Percentiles rank a stretch among this genome's conserved stretches.
Evolutionary conservation across 1,140 invertebrate genomes (phyloP).

Genomic region (Magallana gigas): DNA sequence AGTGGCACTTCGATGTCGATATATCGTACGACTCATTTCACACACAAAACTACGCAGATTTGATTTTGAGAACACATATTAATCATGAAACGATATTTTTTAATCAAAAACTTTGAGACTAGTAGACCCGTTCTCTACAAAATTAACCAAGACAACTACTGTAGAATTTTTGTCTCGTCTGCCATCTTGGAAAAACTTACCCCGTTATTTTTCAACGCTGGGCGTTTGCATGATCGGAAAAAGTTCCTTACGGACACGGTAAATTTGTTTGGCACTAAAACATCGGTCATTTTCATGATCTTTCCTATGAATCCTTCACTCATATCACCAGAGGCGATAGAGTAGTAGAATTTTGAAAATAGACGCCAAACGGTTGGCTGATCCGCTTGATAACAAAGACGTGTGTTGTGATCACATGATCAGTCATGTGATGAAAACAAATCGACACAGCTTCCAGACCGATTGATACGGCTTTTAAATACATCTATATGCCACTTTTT

Average conservation of each 20-base stretch:
- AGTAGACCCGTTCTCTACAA: too few species aligned
- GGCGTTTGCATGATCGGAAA: slow-evolving; percentile 29
- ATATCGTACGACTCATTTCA: too few species aligned
- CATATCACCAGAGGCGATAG: slow-evolving; percentile 24
- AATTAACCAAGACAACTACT: too few species aligned
- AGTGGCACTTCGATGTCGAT: too few species aligned
- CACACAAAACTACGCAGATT: too few species aligned
- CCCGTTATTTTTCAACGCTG: slow-evolving; percentile 37
- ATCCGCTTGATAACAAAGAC: slow-evolving; percentile 44
- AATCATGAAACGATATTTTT: too few species aligned
- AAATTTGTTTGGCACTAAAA: slow-evolving; percentile 43
- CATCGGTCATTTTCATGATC: slow-evolving; percentile 41
- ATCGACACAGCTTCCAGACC: too few species aligned
- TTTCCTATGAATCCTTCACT: slow-evolving; percentile 14
- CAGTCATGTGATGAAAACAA: slow-evolving; percentile 52
- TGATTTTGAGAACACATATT: too few species aligned
- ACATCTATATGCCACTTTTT: too few species aligned
- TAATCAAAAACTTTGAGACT: too few species aligned
- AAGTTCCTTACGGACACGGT: slow-evolving; percentile 26
- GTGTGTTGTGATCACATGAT: slow-evolving; percentile 52
- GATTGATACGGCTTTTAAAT: too few species aligned
- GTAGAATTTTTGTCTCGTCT: slow-evolving; percentile 22
- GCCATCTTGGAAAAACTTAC: slow-evolving; percentile 43
- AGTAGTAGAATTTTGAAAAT: slow-evolving; percentile 25
- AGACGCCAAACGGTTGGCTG: slow-evolving; percentile 21